A percentile compares a stretch with the other conserved stretches of the same genome.
phyloP scores from a whole-genome alignment of 2,113 vertebrate genomes.

The Phoxinus phoxinus region DNA sequence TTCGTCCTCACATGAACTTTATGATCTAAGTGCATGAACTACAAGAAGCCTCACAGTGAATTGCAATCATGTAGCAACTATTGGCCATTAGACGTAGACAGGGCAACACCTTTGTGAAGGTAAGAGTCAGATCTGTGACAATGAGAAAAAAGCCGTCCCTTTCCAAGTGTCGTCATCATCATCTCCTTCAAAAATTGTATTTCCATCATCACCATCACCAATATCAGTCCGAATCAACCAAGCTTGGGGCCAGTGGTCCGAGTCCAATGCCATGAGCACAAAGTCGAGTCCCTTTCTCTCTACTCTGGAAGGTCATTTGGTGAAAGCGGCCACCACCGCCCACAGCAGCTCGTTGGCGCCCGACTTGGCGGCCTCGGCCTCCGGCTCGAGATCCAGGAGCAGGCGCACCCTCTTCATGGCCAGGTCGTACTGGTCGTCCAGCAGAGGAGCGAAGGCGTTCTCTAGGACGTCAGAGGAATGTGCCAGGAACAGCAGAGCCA shows the following conservation, averaged over 20 bases:
- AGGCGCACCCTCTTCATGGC: conserved; percentile 94
- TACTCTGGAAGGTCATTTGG: conserved; percentile 43
- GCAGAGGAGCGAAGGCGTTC: conserved; percentile 94
- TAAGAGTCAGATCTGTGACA: conserved; percentile 67
- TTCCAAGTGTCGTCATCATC: conserved; percentile 21
- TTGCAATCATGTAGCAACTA: conserved; percentile 43
- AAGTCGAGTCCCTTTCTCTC: conserved; percentile 10
- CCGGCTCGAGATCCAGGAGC: conserved; percentile 93
- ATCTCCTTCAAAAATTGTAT: conserved; percentile 52
- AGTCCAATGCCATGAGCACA: conserved; percentile 41
- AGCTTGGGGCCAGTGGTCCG: conserved; percentile 34
- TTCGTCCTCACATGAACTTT: conserved; percentile 26
- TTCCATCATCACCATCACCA: conserved; percentile 51
- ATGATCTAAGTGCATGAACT: conserved; percentile 43
- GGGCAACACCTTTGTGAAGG: conserved; percentile 55
- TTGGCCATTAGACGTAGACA: conserved; percentile 29
- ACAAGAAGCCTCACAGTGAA: conserved; percentile 50
- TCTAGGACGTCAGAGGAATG: conserved; percentile 96
- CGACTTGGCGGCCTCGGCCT: conserved; percentile 90
- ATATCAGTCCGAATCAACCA: conserved; percentile 41
- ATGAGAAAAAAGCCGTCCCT: conserved; percentile 56
- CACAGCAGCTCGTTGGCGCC: conserved; percentile 92
- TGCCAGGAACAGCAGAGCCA: conserved; percentile 92
- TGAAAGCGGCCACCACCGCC: conserved; percentile 83
- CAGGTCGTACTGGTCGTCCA: conserved; percentile 96